Conservation (phyloP, 2,888 invertebrate species). For the Caenorhabditis sp. region DNA sequence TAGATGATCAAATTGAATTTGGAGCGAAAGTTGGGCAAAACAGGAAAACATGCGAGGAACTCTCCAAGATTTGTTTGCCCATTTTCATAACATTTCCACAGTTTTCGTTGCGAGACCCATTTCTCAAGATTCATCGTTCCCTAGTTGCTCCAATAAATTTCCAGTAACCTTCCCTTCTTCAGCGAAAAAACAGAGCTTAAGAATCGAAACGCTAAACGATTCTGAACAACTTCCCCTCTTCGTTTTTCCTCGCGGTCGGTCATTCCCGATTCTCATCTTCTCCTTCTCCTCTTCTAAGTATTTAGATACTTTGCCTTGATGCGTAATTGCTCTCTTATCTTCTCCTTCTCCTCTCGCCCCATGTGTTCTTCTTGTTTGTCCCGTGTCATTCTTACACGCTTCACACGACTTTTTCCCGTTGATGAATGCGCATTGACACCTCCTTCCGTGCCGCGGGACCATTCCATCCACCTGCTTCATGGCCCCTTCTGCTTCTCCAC, state of each 20-base stretch:
- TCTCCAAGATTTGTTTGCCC: too few relatives aligned
- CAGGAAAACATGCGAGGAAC: neutral
- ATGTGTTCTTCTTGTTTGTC: conserved; percentile 7
- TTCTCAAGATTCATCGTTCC: too few relatives aligned
- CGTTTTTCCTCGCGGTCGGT: neutral
- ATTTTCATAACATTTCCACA: too few relatives aligned
- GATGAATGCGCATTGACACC: conserved; percentile 9
- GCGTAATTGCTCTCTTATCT: conserved; percentile 12
- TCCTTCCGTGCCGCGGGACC: neutral
- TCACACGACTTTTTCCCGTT: neutral
- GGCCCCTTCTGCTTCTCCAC: neutral
- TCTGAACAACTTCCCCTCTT: neutral
- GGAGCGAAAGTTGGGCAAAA: neutral
- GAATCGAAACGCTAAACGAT: neutral
- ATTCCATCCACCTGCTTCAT: neutral
- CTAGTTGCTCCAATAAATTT: too few relatives aligned
- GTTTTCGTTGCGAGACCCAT: too few relatives aligned
- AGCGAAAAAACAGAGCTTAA: neutral
- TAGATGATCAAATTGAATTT: conserved; percentile 1
- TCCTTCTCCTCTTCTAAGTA: neutral
- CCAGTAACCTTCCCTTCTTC: neutral
- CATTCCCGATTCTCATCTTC: neutral
- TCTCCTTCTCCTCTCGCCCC: neutral
- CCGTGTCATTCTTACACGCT: conserved; percentile 7
- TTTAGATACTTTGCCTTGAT: conserved; percentile 5